Conservation (phyloP, 2,113 vertebrate genomes). For the Aptenodytes patagonicus region DNA sequence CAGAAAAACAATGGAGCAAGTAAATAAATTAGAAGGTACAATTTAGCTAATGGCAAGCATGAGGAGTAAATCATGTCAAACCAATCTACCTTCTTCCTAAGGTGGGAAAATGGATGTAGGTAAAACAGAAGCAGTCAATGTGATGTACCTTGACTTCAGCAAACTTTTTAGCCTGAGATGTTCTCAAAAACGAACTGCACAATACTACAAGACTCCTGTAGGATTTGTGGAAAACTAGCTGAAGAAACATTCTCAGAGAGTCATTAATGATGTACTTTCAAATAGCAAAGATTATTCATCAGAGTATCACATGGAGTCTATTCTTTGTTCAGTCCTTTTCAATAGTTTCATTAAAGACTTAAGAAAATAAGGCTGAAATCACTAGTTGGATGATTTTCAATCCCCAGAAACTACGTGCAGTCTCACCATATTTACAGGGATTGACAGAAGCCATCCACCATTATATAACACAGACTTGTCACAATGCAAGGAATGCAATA, state of each 20-base stretch:
- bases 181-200: neutral
- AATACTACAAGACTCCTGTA: neutral
- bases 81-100: neutral
- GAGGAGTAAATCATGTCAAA: neutral
- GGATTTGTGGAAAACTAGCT: neutral
- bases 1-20: neutral
- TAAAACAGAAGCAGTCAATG: neutral
- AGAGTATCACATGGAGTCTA: neutral
- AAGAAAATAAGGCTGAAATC: neutral
- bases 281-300: neutral
- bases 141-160: neutral
- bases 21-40: neutral
- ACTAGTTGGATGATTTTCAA: neutral
- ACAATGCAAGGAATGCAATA: neutral
- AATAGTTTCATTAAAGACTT: neutral
- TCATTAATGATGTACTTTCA: neutral
- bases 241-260: neutral
- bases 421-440: neutral
- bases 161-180: neutral
- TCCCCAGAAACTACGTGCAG: neutral
- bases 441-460: neutral
- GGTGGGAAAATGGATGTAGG: neutral
- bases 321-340: neutral
- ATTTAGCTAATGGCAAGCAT: neutral
- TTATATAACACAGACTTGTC: neutral